Conservation (phyloP, 2,113 vertebrate species). For the Chionodraco myersi region DNA sequence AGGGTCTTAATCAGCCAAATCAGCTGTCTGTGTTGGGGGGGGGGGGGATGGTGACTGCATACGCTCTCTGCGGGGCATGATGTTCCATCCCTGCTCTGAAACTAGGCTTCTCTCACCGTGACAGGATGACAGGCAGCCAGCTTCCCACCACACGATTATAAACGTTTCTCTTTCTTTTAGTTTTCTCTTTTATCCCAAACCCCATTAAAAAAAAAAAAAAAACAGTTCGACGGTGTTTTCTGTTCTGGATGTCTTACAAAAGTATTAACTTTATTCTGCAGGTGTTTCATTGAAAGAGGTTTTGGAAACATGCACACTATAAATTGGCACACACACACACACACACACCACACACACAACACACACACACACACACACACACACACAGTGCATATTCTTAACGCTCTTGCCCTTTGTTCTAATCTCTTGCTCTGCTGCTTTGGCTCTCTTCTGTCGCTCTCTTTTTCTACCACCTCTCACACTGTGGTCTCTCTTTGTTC, state of each 20-base stretch:
- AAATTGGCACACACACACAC: neutral
- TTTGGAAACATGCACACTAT: neutral
- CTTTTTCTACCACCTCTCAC: conserved; percentile 44
- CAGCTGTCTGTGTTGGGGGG: conserved; percentile 25
- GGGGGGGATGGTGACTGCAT: conserved; percentile 20
- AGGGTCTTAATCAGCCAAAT: conserved; percentile 48
- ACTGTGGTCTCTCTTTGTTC: conserved; percentile 67
- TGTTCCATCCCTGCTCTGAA: conserved; percentile 13
- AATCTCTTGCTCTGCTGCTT: conserved; percentile 49
- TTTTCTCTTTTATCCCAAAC: neutral
- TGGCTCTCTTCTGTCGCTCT: conserved; percentile 41
- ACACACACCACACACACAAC: neutral
- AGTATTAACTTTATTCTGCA: neutral
- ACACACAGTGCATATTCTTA: neutral
- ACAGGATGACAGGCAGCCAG: conserved; percentile 30
- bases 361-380: neutral
- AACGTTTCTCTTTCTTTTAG: conserved; percentile 7
- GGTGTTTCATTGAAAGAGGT: neutral
- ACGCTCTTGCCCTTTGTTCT: conserved; percentile 30
- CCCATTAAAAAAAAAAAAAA: conserved; percentile 4
- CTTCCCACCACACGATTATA: conserved; percentile 15
- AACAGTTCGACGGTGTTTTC: neutral
- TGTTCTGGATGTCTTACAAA: too few species aligned
- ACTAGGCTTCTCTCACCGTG: conserved; percentile 29
- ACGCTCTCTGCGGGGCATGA: conserved; percentile 16